Percentiles rank a stretch among this genome's conserved stretches.
Evolutionary conservation across 1,140 invertebrate species (phyloP).

Genomic region (Hetaerina americana): DNA sequence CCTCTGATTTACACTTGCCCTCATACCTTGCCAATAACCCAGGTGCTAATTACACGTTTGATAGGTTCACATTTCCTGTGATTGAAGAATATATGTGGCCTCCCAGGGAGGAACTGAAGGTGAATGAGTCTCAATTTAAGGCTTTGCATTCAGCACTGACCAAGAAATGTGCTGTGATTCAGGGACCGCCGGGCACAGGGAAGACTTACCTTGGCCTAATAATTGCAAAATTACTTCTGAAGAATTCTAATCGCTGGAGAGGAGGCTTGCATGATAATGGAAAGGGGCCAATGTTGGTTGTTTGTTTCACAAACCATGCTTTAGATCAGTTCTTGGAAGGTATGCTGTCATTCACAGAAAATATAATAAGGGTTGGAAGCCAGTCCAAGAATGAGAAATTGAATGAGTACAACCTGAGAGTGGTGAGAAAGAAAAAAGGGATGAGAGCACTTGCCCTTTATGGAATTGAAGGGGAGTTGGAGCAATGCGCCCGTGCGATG

Average conservation of each 20-base stretch:
- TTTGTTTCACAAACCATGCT: constrained; percentile 47
- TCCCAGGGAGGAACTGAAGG: constrained; percentile 12
- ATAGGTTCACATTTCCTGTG: constrained; percentile 10
- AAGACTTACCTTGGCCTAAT: constrained; percentile 36
- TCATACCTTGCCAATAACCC: constrained; percentile 2
- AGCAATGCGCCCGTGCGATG: neutral
- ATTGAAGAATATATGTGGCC: constrained; percentile 20
- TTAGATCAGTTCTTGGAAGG: constrained; percentile 47
- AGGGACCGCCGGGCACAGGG: constrained; percentile 42
- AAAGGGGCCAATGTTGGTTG: constrained; percentile 36
- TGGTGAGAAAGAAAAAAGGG: constrained; percentile 5
- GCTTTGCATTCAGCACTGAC: constrained; percentile 22
- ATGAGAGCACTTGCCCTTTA: neutral
- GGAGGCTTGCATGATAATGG: constrained; percentile 10
- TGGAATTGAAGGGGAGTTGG: neutral
- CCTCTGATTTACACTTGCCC: constrained; percentile 14
- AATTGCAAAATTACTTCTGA: constrained; percentile 21
- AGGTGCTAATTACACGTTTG: neutral
- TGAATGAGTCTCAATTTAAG: constrained; percentile 21
- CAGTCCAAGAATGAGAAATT: constrained; percentile 27
- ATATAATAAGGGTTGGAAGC: constrained; percentile 34
- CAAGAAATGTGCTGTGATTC: constrained; percentile 34
- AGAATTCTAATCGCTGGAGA: constrained; percentile 13
- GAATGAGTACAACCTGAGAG: constrained; percentile 10
- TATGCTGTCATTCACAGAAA: constrained; percentile 23